Conservation (phyloP, 2,113 vertebrate genomes). For the Polyodon spathula region DNA sequence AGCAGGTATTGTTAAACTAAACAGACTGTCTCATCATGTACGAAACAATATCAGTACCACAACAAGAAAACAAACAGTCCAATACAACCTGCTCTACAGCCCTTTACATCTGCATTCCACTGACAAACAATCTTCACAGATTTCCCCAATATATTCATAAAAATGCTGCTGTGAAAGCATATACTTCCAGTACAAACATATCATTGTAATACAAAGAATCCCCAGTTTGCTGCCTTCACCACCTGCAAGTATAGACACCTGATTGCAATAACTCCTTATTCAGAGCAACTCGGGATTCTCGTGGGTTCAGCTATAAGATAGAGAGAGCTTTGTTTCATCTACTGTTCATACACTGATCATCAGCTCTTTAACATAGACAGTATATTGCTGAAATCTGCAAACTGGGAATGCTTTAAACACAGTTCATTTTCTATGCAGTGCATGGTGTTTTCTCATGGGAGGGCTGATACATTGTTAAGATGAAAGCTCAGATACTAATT, state of each 20-base stretch:
- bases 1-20: conserved; percentile 9
- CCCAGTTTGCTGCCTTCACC: background rate
- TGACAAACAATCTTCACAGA: background rate
- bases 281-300: background rate
- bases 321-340: background rate
- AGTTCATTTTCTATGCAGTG: background rate
- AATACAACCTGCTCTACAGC: background rate
- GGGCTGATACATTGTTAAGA: conserved; percentile 38
- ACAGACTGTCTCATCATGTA: background rate
- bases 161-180: background rate
- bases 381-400: background rate
- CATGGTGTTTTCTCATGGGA: conserved; percentile 29
- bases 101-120: no score
- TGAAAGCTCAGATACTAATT: conserved; percentile 17
- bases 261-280: background rate
- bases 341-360: background rate
- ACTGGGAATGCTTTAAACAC: background rate
- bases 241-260: conserved; percentile 6
- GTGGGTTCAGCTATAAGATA: background rate
- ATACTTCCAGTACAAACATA: conserved; percentile 1
- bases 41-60: conserved; percentile 1
- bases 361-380: background rate
- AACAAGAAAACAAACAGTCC: background rate
- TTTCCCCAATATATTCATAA: background rate
- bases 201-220: background rate